Evolutionary conservation across 1,140 invertebrate species (phyloP), one percentile per base, ranked within the genome.

Genomic region (Penaeus vannamei): DNA sequence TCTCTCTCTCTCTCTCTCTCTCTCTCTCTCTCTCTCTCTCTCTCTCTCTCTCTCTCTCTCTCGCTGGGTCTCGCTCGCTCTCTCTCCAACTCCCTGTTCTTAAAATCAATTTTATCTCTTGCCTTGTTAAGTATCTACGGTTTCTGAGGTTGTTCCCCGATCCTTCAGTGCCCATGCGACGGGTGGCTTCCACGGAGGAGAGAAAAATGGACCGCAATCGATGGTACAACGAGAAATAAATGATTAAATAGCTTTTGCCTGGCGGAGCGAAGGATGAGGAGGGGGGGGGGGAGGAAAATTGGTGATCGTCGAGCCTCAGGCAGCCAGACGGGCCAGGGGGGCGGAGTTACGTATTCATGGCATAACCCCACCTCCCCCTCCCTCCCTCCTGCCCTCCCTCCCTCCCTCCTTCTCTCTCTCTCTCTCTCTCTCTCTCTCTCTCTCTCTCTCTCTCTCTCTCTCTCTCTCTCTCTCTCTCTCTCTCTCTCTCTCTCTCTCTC

Each of bases 341-440:
- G 84, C 69, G 84, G 84, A 85, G 84, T 64, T 72, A 85, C 36
- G 84, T 76, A 85, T 85, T 76, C 66, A 85, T 85, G 84, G 69
- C 84, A 85, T 85, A 85, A 76, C 84, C 66, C 66, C 84, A 23
- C 84, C 69, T 60, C 84, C 59, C 64, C 32, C 29, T 53, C 36
- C 61, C 76, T 79, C 76, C 53, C 72, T 76, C 76, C 46, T 26
- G 46, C 26, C 46, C 12, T 77, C 26, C 46, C 23, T 10, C 76
- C 26, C 76, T 32, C 23, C 46, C 76, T 42, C 76, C 23, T 46
- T 1, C 76, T 42, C 76, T 20, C 72, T 77, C 72, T 77, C 72
- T 20, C 76, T 79, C 32, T 10, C 17, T 2, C 32, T 26, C 23
- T 7, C 1, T 8, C 29, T 22, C 7, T n/a, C 20, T 42, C 46